phyloP scores from a whole-genome alignment of 2,113 vertebrate species.

The Istiophorus platypterus region DNA sequence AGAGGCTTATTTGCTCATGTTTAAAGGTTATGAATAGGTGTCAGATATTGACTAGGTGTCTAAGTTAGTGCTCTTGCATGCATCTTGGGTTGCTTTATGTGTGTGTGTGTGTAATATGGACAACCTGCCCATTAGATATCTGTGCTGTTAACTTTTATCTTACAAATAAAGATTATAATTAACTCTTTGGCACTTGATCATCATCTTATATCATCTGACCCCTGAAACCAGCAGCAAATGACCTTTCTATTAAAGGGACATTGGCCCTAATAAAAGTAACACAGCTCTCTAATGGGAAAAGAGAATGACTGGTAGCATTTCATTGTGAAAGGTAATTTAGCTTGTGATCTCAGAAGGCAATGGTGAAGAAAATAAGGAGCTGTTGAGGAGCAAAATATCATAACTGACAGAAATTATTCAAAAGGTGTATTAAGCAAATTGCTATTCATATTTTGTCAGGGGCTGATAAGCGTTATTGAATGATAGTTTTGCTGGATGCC shows the following conservation, averaged over 20 bases:
- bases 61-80: conserved; percentile 18
- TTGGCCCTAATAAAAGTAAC: conserved; percentile 32
- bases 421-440: conserved; percentile 1
- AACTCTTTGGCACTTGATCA: conserved; percentile 50
- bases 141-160: conserved; percentile 51
- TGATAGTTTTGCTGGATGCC: not conserved
- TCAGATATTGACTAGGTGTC: conserved; percentile 51
- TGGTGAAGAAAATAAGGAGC: conserved; percentile 26
- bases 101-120: not conserved
- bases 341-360: conserved; percentile 26
- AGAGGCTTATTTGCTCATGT: conserved; percentile 45
- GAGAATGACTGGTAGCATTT: conserved; percentile 32
- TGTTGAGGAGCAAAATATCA: conserved; percentile 33
- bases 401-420: conserved; percentile 8
- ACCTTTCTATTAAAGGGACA: conserved; percentile 45
- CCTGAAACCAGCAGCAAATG: conserved; percentile 29
- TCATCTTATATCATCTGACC: conserved; percentile 51
- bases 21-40: conserved; percentile 60
- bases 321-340: conserved; percentile 38
- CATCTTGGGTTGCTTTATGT: not conserved
- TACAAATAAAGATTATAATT: conserved; percentile 55
- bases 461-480: not conserved
- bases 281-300: conserved; percentile 19
- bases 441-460: not conserved
- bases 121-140: conserved; percentile 39